Evolutionary conservation across 1,140 invertebrate genomes (phyloP).

Genomic region (Platyscapa corneri): DNA sequence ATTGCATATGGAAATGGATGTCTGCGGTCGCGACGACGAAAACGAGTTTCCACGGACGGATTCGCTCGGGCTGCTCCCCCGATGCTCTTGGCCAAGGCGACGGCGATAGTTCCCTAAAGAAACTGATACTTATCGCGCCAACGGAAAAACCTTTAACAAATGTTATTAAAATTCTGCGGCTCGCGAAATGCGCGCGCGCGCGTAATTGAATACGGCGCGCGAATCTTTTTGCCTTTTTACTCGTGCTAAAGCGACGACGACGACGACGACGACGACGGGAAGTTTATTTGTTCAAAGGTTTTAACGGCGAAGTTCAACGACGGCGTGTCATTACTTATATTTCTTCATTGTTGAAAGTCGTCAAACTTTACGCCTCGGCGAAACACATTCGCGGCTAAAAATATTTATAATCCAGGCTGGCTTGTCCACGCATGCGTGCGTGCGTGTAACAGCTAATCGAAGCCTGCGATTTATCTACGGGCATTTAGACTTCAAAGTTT

Average conservation of each 20-base stretch:
- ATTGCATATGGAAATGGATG: constrained; percentile 19
- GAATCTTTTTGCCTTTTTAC: not conserved
- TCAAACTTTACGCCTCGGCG: no score
- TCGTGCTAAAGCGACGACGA: no score
- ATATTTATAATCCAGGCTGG: no score
- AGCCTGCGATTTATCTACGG: no score
- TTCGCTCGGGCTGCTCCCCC: not conserved
- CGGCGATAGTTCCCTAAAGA: not conserved
- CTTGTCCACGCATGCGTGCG: no score
- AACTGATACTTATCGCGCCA: not conserved
- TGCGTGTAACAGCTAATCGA: no score
- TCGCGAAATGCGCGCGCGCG: not conserved
- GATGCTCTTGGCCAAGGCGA: not conserved
- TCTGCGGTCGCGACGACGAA: not conserved
- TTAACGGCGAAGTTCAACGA: no score
- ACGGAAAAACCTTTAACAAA: not conserved
- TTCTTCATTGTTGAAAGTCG: no score
- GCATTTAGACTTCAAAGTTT: no score
- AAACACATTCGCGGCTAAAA: no score
- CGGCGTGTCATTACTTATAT: no score
- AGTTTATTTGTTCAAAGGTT: no score
- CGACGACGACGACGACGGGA: not conserved
- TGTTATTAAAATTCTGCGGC: not conserved
- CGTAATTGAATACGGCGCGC: not conserved
- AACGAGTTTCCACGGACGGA: not conserved